Evolutionary conservation across 2,113 vertebrate species (phyloP), one percentile per base, ranked within the genome.

Genomic region (Sorex fumeus): DNA sequence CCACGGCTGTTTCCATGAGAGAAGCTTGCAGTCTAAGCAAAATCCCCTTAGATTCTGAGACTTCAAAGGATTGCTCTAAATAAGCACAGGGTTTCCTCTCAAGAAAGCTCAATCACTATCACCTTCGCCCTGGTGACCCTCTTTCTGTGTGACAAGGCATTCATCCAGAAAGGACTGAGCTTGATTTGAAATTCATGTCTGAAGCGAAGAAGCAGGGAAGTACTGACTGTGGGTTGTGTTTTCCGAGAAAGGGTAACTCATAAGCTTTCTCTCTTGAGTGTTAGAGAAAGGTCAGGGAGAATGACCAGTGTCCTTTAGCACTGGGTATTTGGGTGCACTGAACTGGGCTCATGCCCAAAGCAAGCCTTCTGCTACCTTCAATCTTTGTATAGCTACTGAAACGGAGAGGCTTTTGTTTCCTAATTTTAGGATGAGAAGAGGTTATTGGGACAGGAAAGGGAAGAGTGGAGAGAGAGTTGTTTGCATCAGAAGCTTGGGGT

Each of bases 21-120:
- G 72, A 83, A 32, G 8, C 27, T 50, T 77, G 4, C 16, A 32
- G 43, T 76, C 72, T 85, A 32, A 69, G 77, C 36, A 72, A 62
- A 75, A 72, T 83, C 50, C 62, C 69, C 76, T 84, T 76, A 34
- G 60, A 80, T 79, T 30, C 88, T 6, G 5, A 93, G 23, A 66
- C 79, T 85, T 62, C 15, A 60, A 85, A 32, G 60, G 10, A 60
- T n/a, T 62, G n/a, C 72, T 71, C 53, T 6, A 66, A 60, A 34
- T 36, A 3, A 15, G 23, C 66, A 74, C 76, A 28, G 32, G 16
- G 13, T 18, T 82, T 91, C 62, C 25, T 32, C 34, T 71, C 69
- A 57, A 91, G 85, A 45, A 66, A 13, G 43, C n/a, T 1, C 21
- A 34, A 25, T 75, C 15, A 50, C 27, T 2, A 30, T 45, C 70